phyloP scores from a whole-genome alignment of 2,113 vertebrate species.

The Sylvia atricapilla region DNA sequence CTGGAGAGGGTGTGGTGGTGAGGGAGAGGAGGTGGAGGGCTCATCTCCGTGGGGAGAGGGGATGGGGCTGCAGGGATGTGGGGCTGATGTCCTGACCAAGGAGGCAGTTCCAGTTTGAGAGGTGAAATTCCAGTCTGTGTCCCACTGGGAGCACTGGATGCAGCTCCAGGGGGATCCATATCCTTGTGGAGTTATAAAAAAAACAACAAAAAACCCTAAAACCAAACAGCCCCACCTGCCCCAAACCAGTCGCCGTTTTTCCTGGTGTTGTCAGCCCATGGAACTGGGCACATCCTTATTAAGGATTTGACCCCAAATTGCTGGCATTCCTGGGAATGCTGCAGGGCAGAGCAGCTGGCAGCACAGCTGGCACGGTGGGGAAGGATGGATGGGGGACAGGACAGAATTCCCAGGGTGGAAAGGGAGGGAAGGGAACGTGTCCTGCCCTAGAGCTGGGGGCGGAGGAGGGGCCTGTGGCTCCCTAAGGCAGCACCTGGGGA shows the following conservation, averaged over 20 bases:
- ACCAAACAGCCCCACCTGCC: neutral
- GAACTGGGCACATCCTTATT: neutral
- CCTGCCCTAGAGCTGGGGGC: fast-evolving
- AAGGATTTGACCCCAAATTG: neutral
- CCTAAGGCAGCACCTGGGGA: neutral
- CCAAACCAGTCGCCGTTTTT: too few species aligned
- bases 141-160: fast-evolving
- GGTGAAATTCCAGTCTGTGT: neutral
- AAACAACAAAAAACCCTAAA: fast-evolving
- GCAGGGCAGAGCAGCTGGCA: neutral
- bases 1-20: neutral
- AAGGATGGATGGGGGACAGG: neutral
- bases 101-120: neutral
- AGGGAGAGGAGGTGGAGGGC: fast-evolving
- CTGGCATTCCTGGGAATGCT: neutral
- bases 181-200: neutral
- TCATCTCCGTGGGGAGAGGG: fast-evolving
- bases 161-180: neutral
- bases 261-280: neutral
- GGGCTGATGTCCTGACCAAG: neutral
- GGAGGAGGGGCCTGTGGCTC: neutral
- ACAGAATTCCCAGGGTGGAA: neutral
- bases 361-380: neutral
- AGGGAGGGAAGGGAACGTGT: neutral
- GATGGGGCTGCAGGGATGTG: neutral